phyloP scores from a whole-genome alignment of 2,113 vertebrate species.

The Notarius lentiginosus region DNA sequence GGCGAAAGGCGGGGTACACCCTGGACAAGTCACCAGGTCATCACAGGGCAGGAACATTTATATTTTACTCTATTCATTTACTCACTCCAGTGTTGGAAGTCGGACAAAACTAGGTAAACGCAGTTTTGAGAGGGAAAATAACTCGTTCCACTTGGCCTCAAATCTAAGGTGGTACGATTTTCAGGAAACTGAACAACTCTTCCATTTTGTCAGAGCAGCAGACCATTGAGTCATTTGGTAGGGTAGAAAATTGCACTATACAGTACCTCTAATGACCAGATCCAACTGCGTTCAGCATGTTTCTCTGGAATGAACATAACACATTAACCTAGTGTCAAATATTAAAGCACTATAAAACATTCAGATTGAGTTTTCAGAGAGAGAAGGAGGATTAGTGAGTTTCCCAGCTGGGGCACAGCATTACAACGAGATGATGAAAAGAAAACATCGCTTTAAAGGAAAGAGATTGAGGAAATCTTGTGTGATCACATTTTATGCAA shows the following conservation, averaged over 20 bases:
- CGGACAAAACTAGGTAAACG: neutral
- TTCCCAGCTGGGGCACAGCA: neutral
- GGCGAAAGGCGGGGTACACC: too few species aligned
- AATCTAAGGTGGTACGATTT: neutral
- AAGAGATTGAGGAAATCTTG: constrained; percentile 21
- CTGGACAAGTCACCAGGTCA: too few species aligned
- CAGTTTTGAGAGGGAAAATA: accelerated
- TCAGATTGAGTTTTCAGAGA: neutral
- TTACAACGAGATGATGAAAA: neutral
- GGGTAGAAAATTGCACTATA: neutral
- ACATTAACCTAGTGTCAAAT: neutral
- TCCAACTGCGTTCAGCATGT: neutral
- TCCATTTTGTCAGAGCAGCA: neutral
- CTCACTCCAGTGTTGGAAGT: neutral
- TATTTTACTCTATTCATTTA: neutral
- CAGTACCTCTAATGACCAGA: neutral
- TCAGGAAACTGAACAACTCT: neutral
- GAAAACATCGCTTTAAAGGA: neutral
- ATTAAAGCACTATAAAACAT: neutral
- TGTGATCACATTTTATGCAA: neutral
- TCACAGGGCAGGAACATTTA: neutral
- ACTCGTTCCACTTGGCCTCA: neutral
- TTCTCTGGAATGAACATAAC: neutral
- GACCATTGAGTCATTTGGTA: neutral
- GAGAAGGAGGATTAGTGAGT: too few species aligned